A percentile compares a stretch with the other conserved stretches of the same genome.
These are phyloP conservation scores for Copidosoma aretas DNA, from an alignment of 2,888 invertebrate genomes.

Conservation along the genomic window DNA sequence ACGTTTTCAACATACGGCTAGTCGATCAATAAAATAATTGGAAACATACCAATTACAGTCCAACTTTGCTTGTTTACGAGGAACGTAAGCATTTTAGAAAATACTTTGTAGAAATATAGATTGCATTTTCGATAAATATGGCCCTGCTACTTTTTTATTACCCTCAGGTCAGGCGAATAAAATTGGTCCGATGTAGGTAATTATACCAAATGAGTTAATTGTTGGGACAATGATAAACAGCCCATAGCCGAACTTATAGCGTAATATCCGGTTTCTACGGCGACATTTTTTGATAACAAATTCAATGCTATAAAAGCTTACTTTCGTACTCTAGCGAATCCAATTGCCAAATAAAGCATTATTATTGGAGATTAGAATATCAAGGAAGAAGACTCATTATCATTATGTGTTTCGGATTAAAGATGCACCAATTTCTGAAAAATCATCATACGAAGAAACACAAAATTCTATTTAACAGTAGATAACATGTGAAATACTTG, in stretches of 20 bases:
- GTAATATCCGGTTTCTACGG: constrained; percentile 51
- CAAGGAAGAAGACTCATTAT: constrained; percentile 33
- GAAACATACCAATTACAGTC: constrained; percentile 37
- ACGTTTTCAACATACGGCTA: constrained; percentile 34
- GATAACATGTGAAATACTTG: constrained; percentile 46
- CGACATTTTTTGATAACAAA: constrained; percentile 51
- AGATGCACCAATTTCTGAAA: constrained; percentile 24
- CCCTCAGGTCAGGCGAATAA: constrained; percentile 46
- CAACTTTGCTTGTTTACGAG: constrained; percentile 42
- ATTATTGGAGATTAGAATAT: constrained; percentile 48
- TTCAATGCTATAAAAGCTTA: constrained; percentile 52
- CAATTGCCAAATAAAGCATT: constrained; percentile 46
- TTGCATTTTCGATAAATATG: constrained; percentile 47
- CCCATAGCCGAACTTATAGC: constrained; percentile 47
- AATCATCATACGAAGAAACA: constrained; percentile 45
- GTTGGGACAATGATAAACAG: constrained; percentile 40
- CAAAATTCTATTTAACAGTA: constrained; percentile 46
- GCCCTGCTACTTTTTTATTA: constrained; percentile 49
- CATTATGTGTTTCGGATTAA: constrained; percentile 14
- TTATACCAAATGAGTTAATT: constrained; percentile 48
- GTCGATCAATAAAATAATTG: constrained; percentile 29
- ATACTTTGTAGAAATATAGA: constrained; percentile 40
- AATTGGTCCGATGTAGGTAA: constrained; percentile 49
- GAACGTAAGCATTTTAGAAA: constrained; percentile 44
- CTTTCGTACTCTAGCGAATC: constrained; percentile 44